Conservation (phyloP, 92 coral and sea anemone species). For the Galaxea fascicularis region DNA sequence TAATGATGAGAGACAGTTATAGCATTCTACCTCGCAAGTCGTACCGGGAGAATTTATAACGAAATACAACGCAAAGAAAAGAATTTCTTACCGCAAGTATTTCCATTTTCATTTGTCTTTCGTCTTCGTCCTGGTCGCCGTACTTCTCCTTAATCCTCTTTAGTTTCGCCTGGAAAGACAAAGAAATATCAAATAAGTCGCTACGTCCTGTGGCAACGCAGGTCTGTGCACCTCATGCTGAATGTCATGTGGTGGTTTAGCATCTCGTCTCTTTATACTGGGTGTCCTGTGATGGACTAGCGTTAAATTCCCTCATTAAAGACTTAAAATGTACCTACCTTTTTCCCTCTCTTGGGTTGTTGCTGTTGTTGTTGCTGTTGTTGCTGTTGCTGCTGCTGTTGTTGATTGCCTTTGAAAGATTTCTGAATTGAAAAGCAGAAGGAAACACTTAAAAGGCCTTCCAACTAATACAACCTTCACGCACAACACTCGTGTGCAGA, state of each 20-base stretch:
- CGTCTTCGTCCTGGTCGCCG: constrained; percentile 99
- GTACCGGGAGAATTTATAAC: background rate
- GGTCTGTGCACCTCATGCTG: background rate
- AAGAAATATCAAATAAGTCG: background rate
- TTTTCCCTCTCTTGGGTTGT: constrained; percentile 61
- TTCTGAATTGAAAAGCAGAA: constrained; percentile 13
- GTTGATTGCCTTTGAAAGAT: background rate
- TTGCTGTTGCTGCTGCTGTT: constrained; percentile 15
- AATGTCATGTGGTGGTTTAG: too few species aligned
- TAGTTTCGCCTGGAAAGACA: constrained; percentile 71
- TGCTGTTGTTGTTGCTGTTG: constrained; percentile 59
- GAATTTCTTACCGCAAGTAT: constrained; percentile 76
- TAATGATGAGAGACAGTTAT: background rate
- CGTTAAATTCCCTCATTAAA: too few species aligned
- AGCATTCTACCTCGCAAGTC: background rate
- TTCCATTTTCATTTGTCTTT: constrained; percentile 92
- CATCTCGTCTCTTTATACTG: too few species aligned
- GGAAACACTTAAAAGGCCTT: background rate
- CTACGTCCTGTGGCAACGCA: background rate
- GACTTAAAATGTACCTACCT: constrained; percentile 29
- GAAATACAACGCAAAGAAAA: background rate
- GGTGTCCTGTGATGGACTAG: too few species aligned
- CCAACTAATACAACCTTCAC: background rate
- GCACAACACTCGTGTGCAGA: background rate
- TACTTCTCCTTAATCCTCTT: constrained; percentile 97